phyloP scores from a whole-genome alignment of 2,113 vertebrate genomes.

The Platycercus adscitus region DNA sequence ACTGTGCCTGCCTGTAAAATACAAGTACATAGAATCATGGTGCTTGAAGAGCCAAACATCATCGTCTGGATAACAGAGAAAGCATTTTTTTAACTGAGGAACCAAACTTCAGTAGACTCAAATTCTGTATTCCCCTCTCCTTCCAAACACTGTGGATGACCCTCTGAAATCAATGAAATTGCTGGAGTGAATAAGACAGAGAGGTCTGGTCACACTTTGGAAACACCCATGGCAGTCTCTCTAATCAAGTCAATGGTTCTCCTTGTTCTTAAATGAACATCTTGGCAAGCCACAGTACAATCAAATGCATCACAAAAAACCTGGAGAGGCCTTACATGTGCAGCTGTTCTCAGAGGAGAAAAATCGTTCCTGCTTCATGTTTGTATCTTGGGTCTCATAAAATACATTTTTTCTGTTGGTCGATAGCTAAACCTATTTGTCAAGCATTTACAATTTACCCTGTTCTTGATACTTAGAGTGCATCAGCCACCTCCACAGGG shows the following conservation, averaged over 20 bases:
- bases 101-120: neutral
- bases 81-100: neutral
- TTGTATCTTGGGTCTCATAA: accelerated
- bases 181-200: neutral
- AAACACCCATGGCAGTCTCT: neutral
- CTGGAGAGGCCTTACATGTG: neutral
- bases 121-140: neutral
- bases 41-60: neutral
- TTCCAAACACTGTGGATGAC: neutral
- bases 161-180: neutral
- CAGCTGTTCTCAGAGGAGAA: neutral
- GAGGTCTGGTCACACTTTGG: neutral
- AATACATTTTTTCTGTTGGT: neutral
- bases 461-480: neutral
- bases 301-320: neutral
- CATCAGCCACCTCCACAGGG: neutral
- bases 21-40: neutral
- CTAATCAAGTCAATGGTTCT: neutral
- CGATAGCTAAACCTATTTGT: neutral
- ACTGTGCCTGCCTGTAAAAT: neutral
- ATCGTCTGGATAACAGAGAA: neutral
- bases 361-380: neutral
- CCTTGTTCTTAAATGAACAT: neutral
- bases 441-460: neutral
- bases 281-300: neutral